Conservation (phyloP, 2,888 invertebrate genomes). For the Odontothrips loti region DNA sequence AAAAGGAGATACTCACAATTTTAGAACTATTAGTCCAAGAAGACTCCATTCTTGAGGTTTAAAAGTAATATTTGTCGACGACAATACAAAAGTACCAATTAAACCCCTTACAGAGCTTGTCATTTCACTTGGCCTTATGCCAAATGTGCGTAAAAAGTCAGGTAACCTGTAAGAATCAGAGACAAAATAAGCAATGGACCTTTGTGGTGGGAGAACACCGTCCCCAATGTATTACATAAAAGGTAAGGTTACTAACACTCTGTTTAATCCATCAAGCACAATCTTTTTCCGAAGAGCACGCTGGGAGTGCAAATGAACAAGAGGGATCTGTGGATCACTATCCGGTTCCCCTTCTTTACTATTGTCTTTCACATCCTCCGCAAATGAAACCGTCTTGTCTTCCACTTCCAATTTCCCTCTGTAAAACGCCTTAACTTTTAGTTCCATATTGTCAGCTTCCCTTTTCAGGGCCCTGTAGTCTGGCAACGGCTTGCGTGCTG, state of each 20-base stretch:
- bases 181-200: constrained; percentile 28
- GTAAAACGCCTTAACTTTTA: constrained; percentile 59
- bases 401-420: constrained; percentile 52
- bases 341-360: constrained; percentile 42
- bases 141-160: constrained; percentile 54
- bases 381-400: constrained; percentile 24
- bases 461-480: constrained; percentile 59
- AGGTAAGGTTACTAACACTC: constrained; percentile 50
- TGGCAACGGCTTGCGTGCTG: constrained; percentile 56
- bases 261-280: constrained; percentile 62
- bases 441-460: constrained; percentile 58
- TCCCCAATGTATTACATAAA: neutral
- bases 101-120: constrained; percentile 43
- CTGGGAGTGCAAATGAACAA: constrained; percentile 63
- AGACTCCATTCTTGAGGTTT: constrained; percentile 68
- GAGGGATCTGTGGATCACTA: constrained; percentile 52
- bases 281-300: constrained; percentile 63
- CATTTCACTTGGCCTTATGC: constrained; percentile 48
- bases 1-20: constrained; percentile 53
- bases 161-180: constrained; percentile 47
- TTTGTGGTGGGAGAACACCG: neutral
- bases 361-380: constrained; percentile 38
- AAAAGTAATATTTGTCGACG: constrained; percentile 67
- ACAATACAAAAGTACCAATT: constrained; percentile 62
- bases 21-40: constrained; percentile 63